Evolutionary conservation across 1,140 invertebrate genomes (phyloP), one percentile per base, ranked within the genome.

Genomic region (Geopemphigus sp.): DNA sequence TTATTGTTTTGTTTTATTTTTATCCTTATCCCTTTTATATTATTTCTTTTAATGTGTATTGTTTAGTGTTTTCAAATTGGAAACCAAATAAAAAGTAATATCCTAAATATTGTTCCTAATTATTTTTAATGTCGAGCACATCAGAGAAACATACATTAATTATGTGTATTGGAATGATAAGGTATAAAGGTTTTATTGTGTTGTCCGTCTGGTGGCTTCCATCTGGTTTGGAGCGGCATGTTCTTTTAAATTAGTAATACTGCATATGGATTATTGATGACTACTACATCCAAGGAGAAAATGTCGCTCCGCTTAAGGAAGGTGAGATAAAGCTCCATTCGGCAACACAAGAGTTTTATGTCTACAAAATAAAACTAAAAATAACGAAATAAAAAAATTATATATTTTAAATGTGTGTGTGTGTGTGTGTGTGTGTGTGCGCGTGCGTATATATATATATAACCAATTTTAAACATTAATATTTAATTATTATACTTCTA

Each of bases 301-400:
- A 76, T 76, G 72, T 76, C 72, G 72, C 72, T 76, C 68, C 50
- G 68, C 50, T 72, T 17, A 54, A 72, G 47, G 72, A 76, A 76
- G 72, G 53, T 76, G 56, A 76, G 56, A 76, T 76, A 59, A 57
- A 59, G 72, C 72, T 76, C 72, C 72, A 76, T 76, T 76, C 72
- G 14, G 29, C 72, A 76, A 76, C 56, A 76, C 53, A 76, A 6
- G 53, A 56, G 29, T 74, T 57, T 57, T 74, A 74, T 74, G 72
- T 59, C 54, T 59, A 76, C 32, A 45, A 73, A 73, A 32, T 73
- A 15, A 19, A 68, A 26, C 15, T 68, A 45, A 22, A 39, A 39
- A 39, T 39, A 39, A 39, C 8, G 3, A 39, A 39, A 39, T 39
- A 39, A 4, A 39, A 39, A 39, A 39, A 4, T 4, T 39, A 39